Percentiles rank a stretch among this genome's conserved stretches.
Evolutionary conservation across 2,797 vertebrate genomes (phyloP).

Genomic region (Spondyliosoma cantharus): DNA sequence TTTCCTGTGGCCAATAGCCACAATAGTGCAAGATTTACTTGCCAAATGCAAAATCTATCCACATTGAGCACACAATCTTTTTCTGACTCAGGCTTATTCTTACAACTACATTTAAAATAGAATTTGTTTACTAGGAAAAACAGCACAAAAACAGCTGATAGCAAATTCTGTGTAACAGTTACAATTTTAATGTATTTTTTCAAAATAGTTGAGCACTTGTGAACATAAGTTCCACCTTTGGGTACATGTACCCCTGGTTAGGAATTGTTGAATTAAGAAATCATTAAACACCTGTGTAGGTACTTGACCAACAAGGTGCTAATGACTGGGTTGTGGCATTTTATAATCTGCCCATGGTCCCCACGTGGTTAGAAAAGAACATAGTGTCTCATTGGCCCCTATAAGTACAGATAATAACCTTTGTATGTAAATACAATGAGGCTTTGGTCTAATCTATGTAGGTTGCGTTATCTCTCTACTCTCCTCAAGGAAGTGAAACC

Average conservation of each 20-base stretch:
- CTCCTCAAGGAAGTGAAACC: conserved; percentile 9
- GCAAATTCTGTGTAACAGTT: too few species aligned
- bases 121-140: too few species aligned
- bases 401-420: conserved; percentile 42
- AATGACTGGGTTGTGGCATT: background rate
- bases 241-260: too few species aligned
- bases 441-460: conserved; percentile 31
- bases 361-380: conserved; percentile 24
- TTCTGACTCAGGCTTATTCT: too few species aligned
- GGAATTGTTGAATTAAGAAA: conserved; percentile 7
- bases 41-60: too few species aligned
- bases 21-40: too few species aligned
- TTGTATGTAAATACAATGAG: conserved; percentile 24
- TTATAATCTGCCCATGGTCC: conserved; percentile 16
- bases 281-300: background rate
- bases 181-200: too few species aligned
- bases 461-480: conserved; percentile 14
- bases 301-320: background rate
- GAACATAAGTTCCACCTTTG: background rate
- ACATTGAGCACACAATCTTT: too few species aligned
- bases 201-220: too few species aligned
- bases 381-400: background rate
- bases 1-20: too few species aligned
- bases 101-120: too few species aligned
- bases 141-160: too few species aligned